A percentile compares a stretch with the other conserved stretches of the same genome.
These are phyloP conservation scores for Probosciger aterrimus DNA, from an alignment of 2,113 vertebrate species.

Conservation along the genomic window DNA sequence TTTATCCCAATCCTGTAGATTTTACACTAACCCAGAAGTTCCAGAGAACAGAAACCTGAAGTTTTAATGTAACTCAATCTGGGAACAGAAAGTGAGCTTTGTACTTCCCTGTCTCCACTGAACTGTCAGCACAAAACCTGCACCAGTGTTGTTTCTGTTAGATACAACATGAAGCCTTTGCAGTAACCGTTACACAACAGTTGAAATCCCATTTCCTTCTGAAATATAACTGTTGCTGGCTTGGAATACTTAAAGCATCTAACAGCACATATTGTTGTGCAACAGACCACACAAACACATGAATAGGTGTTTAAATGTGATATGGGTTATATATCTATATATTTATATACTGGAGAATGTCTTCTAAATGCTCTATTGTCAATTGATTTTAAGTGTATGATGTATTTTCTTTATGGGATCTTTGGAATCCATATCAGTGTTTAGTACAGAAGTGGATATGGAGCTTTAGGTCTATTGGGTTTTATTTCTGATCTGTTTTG, in stretches of 20 bases:
- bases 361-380: background rate
- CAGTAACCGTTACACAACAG: background rate
- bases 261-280: background rate
- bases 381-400: background rate
- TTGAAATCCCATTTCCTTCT: background rate
- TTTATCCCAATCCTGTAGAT: background rate
- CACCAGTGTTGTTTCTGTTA: background rate
- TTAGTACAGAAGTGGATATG: background rate
- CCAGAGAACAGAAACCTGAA: background rate
- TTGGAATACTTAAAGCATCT: background rate
- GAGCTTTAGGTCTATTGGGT: background rate
- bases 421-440: background rate
- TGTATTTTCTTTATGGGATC: background rate
- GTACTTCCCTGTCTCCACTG: background rate
- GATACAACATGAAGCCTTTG: background rate
- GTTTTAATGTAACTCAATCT: background rate
- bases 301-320: background rate
- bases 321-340: background rate
- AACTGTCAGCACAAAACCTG: background rate
- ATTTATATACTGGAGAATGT: background rate
- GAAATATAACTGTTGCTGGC: background rate
- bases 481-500: background rate
- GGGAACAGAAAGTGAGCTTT: background rate
- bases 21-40: background rate
- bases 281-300: background rate